phyloP scores from a whole-genome alignment of 2,113 vertebrate species.

The Ceratotherium simum region DNA sequence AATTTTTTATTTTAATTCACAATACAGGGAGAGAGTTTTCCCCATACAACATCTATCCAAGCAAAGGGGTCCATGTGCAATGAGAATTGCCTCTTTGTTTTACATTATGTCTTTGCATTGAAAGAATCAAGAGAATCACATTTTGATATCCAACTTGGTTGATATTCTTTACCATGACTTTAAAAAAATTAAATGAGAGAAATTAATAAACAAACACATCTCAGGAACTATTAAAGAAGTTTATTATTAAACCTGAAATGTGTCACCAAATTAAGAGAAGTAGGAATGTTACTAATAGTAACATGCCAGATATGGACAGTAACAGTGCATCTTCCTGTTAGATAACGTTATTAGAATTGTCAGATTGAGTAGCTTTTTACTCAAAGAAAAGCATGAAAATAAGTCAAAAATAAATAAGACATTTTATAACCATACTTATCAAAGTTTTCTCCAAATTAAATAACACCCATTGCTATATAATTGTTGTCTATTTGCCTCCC shows the following conservation, averaged over 20 bases:
- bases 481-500: neutral
- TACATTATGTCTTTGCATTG: neutral
- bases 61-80: neutral
- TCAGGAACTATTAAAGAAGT: constrained; percentile 1
- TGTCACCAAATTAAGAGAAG: neutral
- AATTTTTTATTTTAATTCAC: constrained; percentile 11
- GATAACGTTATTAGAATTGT: neutral
- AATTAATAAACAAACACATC: constrained; percentile 18
- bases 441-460: neutral
- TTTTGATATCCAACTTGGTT: neutral
- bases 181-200: neutral
- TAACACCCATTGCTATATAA: neutral
- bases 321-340: neutral
- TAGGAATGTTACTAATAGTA: neutral
- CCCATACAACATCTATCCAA: neutral
- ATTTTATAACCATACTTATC: neutral
- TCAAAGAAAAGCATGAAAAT: constrained; percentile 21
- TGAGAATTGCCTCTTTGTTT: neutral
- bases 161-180: neutral
- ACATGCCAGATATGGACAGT: neutral
- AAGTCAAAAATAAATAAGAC: neutral
- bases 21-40: neutral
- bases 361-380: neutral
- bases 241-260: neutral
- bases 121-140: neutral